Evolutionary conservation across 2,113 vertebrate species (phyloP), one percentile per base, ranked within the genome.

Genomic region (Triplophysa tibetana): DNA sequence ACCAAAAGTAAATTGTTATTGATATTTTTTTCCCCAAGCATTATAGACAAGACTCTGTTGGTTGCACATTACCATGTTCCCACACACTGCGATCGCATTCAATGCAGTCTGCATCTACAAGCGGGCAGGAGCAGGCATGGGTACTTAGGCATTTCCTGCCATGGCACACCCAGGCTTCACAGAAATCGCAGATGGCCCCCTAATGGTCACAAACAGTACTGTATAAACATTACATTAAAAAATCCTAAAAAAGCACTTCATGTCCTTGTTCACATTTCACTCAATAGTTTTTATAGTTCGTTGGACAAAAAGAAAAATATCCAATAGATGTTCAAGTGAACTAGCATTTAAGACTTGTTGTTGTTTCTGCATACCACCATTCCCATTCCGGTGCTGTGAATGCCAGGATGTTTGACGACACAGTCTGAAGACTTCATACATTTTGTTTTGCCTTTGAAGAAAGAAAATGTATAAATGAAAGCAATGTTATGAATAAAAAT

Each of bases 381-480:
- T 54, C 95, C 95, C 82, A 99, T 94, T 58, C 98, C 98, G 63
- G 98, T 99, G 81, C 91, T 98, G 86, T 98, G 96, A 17, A 99
- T 88, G 26, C 97, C 96, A 26, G 98, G 96, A 79, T 99, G 98
- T 86, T 95, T 98, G 84, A 99, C 92, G 54, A 99, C 97, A 86
- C 98, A 99, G 77, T 99, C 98, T n/a, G 98, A 99, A 50, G 96
- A 94, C 85, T 99, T 99, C 97, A 99, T 99, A 82, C 98, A 99
- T 85, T 99, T 99, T 0, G 96, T 99, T 93, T 99, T 99, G 26
- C 98, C 98, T 99, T 81, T 86, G 56, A 84, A 89, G 63, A 88
- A 7, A 65, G 77, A 48, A 62, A 50, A 19, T 14, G 21, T 14
- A 78, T 26, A 19, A 50, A n/a, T 52, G 21, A 66, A 19, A 16